Evolutionary conservation across 2,888 invertebrate genomes (phyloP).

Genomic region (Leucoptera coffeella): DNA sequence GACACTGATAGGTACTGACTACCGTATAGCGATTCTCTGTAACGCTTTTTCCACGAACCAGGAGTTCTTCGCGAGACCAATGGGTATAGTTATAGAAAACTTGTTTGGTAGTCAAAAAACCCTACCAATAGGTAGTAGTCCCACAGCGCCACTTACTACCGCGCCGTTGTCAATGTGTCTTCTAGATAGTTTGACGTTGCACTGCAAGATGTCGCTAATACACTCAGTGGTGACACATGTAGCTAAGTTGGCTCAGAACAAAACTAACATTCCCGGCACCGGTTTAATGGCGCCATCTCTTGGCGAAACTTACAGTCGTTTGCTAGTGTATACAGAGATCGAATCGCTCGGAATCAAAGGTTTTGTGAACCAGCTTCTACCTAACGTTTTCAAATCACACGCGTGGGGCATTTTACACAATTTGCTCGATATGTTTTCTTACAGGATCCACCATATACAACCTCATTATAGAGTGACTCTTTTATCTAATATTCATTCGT

Average conservation of each 20-base stretch:
- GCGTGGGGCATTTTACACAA: slow-evolving; percentile 96
- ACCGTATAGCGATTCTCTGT: slow-evolving; percentile 84
- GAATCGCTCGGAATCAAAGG: slow-evolving; percentile 95
- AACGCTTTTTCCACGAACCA: slow-evolving; percentile 94
- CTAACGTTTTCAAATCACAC: slow-evolving; percentile 86
- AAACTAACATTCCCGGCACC: slow-evolving; percentile 66
- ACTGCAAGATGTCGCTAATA: slow-evolving; percentile 90
- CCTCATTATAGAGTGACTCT: slow-evolving; percentile 92
- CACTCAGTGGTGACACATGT: slow-evolving; percentile 80
- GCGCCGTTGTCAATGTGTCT: slow-evolving; percentile 88
- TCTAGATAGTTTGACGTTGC: slow-evolving; percentile 88
- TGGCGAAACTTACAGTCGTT: slow-evolving; percentile 89
- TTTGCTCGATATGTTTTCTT: slow-evolving; percentile 93
- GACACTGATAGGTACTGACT: slow-evolving; percentile 77
- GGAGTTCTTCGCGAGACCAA: slow-evolving; percentile 84
- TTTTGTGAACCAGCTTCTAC: slow-evolving; percentile 84
- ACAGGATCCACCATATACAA: slow-evolving; percentile 92
- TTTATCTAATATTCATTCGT: slow-evolving; percentile 83
- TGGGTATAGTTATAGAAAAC: slow-evolving; percentile 87
- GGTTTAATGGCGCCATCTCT: slow-evolving; percentile 76
- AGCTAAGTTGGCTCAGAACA: slow-evolving; percentile 83
- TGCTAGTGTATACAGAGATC: slow-evolving; percentile 93
- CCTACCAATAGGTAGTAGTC: slow-evolving; percentile 41
- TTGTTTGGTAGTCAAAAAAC: slow-evolving; percentile 67
- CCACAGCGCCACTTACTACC: slow-evolving; percentile 60